A percentile compares a stretch with the other conserved stretches of the same genome.
Evolutionary conservation across 2,113 vertebrate species (phyloP).

Genomic region (Tragulus kanchil): DNA sequence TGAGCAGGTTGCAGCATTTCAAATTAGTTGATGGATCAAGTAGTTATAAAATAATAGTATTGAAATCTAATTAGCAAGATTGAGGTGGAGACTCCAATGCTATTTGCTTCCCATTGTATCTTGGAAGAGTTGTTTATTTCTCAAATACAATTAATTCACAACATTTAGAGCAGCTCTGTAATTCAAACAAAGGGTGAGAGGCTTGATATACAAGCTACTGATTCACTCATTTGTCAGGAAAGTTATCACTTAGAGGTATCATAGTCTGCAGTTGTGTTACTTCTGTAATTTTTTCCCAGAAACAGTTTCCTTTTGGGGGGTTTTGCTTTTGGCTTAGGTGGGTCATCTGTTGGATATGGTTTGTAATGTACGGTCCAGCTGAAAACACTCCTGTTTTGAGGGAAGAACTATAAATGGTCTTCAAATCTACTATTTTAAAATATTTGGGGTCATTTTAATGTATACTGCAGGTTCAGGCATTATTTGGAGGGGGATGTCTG

Average conservation of each 20-base stretch:
- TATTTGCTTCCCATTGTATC: not conserved
- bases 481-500: conserved; percentile 32
- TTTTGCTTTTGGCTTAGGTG: conserved; percentile 17
- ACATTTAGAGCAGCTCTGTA: not conserved
- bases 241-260: not conserved
- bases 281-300: not conserved
- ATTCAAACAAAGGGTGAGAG: not conserved
- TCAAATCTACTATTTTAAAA: conserved; percentile 66
- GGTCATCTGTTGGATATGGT: conserved; percentile 71
- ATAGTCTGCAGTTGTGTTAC: not conserved
- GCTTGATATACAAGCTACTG: accelerated
- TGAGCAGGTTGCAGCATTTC: not conserved
- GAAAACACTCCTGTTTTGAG: conserved; percentile 49
- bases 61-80: not conserved
- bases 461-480: conserved; percentile 62
- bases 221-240: accelerated
- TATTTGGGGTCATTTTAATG: conserved; percentile 71
- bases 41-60: not conserved
- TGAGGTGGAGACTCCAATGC: not conserved
- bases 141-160: not conserved
- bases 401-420: conserved; percentile 55
- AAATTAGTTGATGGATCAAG: not conserved
- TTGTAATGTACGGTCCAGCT: conserved; percentile 64
- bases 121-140: not conserved
- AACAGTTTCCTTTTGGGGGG: conserved; percentile 28